Evolutionary conservation across 2,113 vertebrate species (phyloP), one percentile per base, ranked within the genome.

Genomic region (Neogale vison): DNA sequence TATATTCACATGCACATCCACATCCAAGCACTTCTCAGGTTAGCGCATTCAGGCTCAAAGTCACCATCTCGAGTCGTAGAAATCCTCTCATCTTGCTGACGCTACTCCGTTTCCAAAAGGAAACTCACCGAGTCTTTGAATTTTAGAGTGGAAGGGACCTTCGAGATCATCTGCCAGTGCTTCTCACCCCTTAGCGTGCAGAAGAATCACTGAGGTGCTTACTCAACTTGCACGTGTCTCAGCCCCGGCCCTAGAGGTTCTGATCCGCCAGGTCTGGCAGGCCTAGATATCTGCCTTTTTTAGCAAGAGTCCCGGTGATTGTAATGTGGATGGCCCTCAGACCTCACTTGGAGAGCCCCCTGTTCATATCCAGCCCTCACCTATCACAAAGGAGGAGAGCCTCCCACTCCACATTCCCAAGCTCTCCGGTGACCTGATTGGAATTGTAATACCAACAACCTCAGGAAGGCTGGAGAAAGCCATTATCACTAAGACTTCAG

Each of bases 81-180:
- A 39, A 69, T 23, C 50, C 31, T 47, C 65, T 71, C 15, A 52
- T 77, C 77, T 92, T 67, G 47, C 96, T 57, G 39, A 84, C 14
- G 3, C 3, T 3, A 71, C 86, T 85, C 39, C 0, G 6, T 9
- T 71, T 87, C 71, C 63, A 36, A 61, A 90, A 84, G 90, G 77
- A 71, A 74, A 67, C 18, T 83, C 77, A 74, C 61, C 79, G 79
- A 69, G n/a, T 84, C 34, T 65, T 85, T 84, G 97, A 90, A 92
- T 96, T 84, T 84, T 91, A 61, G 61, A 90, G 90, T 80, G 45
- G 93, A 98, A 96, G 93, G 97, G 94, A 97, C 97, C 96, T 98
- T 96, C 6, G 97, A 97, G 97, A 98, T 97, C 97, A 97, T 96
- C 88, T 31, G 2, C 55, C 87, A 74, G 94, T 45, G 83, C 71